These are phyloP conservation scores for Anseranas semipalmata DNA, from an alignment of 2,113 vertebrate species.

Conservation along the genomic window DNA sequence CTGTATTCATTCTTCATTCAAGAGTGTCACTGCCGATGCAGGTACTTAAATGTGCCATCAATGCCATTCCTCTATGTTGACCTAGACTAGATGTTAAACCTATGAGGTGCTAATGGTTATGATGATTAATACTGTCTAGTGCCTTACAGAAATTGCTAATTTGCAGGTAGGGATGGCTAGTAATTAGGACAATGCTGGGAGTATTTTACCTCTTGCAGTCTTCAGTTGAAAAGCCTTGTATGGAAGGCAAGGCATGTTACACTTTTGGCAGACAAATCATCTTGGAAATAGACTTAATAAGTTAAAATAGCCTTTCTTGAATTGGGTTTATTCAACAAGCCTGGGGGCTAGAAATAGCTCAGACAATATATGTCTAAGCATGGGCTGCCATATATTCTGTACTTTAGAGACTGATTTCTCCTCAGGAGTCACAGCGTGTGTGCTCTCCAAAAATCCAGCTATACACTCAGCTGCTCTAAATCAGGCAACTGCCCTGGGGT, in stretches of 20 bases:
- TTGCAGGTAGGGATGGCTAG: neutral
- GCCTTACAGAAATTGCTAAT: neutral
- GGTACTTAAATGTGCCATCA: neutral
- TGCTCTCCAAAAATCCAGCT: neutral
- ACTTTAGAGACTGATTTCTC: neutral
- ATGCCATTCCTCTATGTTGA: neutral
- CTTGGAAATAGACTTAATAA: neutral
- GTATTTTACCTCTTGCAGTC: neutral
- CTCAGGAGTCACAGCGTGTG: neutral
- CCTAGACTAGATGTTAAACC: neutral
- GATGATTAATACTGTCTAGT: neutral
- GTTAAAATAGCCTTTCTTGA: conserved; percentile 10
- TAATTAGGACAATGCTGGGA: neutral
- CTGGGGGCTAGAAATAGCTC: neutral
- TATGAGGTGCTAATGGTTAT: neutral
- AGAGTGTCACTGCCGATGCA: neutral
- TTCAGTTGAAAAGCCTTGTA: neutral
- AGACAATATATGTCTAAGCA: neutral
- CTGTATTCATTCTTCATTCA: neutral
- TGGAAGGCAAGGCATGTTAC: neutral
- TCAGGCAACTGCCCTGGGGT: neutral
- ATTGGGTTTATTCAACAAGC: neutral
- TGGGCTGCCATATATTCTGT: neutral
- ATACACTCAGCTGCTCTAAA: conserved; percentile 22
- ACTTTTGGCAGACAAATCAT: neutral